Percentiles rank a stretch among this genome's conserved stretches.
Evolutionary conservation across 2,113 vertebrate species (phyloP).

Genomic region (Mormoops blainvillei): DNA sequence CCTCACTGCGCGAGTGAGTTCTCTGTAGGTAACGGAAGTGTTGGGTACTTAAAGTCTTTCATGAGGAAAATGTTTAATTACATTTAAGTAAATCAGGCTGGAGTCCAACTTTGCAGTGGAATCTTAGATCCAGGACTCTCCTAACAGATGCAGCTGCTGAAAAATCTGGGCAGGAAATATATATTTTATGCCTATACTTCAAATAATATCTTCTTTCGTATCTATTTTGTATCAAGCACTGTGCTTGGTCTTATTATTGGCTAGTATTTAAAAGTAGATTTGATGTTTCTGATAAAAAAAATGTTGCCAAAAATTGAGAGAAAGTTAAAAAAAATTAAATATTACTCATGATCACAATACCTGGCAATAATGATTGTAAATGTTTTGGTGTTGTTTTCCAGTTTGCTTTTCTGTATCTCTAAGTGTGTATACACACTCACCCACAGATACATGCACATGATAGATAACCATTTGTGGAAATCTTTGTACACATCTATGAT

Average conservation of each 20-base stretch:
- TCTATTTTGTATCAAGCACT: neutral
- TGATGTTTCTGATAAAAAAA: neutral
- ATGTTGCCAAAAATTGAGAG: neutral
- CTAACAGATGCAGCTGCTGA: neutral
- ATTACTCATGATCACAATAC: neutral
- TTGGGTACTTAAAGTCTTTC: neutral
- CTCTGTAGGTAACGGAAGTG: neutral
- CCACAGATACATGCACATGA: fast-evolving
- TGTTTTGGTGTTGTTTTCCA: neutral
- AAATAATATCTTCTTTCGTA: neutral
- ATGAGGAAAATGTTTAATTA: neutral
- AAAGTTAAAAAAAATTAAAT: neutral
- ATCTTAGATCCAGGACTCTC: neutral
- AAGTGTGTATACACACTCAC: neutral
- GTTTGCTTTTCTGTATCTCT: neutral
- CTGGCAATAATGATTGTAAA: neutral
- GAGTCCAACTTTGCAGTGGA: neutral
- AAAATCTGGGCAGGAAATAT: neutral
- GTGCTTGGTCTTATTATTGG: neutral
- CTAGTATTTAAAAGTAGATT: neutral
- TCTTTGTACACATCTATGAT: neutral
- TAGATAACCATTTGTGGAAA: neutral
- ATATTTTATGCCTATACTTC: neutral
- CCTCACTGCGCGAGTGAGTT: neutral
- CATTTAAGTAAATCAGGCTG: neutral